A percentile compares a stretch with the other conserved stretches of the same genome.
Conservation (phyloP, 2,797 vertebrate species). For the Pampus argenteus region DNA sequence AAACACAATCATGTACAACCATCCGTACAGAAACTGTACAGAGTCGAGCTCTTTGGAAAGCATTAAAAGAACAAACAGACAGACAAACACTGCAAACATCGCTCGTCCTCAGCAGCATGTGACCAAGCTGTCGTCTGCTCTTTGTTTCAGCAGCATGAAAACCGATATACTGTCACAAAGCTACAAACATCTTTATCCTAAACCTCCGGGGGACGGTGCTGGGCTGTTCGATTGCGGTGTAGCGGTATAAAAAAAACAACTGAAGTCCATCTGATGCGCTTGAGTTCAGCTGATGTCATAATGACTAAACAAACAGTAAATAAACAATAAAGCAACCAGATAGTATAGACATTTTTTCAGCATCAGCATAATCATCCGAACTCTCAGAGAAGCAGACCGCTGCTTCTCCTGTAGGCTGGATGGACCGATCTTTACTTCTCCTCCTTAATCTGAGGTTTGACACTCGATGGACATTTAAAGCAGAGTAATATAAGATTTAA, state of each 20-base stretch:
- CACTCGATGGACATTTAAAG: neutral
- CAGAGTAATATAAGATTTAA: neutral
- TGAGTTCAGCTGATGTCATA: neutral
- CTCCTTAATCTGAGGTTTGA: neutral
- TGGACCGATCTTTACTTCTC: conserved; percentile 9
- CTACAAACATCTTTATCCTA: neutral
- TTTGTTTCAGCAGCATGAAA: conserved; percentile 2
- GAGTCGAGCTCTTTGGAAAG: conserved; percentile 13
- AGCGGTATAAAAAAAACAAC: too few species aligned
- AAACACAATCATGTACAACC: neutral
- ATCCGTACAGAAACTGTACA: neutral
- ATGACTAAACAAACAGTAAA: neutral
- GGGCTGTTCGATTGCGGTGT: neutral
- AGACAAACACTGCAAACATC: conserved; percentile 24
- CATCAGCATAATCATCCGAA: too few species aligned
- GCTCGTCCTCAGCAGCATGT: conserved; percentile 10
- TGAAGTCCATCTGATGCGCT: neutral
- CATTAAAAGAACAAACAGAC: conserved; percentile 18
- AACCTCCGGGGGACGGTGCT: neutral
- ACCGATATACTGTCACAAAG: conserved; percentile 12
- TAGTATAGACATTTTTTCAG: neutral
- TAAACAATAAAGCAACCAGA: neutral
- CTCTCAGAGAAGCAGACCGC: too few species aligned
- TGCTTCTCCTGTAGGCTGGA: neutral
- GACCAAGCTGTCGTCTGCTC: neutral